Evolutionary conservation across 2,888 invertebrate genomes (phyloP).

Genomic region (Amphipyra berbera): DNA sequence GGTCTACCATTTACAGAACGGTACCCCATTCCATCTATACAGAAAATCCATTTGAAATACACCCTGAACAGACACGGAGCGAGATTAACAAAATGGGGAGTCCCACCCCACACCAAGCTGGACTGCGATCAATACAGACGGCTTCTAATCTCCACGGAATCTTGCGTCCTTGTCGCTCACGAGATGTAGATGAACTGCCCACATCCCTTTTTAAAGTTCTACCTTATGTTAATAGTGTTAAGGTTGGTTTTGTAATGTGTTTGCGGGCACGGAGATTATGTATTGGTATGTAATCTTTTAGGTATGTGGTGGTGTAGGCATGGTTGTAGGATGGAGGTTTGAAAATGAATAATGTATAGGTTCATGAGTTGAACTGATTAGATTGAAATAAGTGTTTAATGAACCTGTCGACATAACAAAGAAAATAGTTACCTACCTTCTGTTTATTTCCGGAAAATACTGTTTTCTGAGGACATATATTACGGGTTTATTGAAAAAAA

Average conservation of each 20-base stretch:
- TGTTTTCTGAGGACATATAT: too few species aligned
- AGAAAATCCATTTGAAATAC: constrained; percentile 74
- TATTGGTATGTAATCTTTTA: constrained; percentile 44
- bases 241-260: constrained; percentile 33
- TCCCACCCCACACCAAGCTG: constrained; percentile 55
- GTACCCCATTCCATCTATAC: constrained; percentile 49
- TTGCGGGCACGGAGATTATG: constrained; percentile 28
- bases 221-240: constrained; percentile 49
- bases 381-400: background rate
- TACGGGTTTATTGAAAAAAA: too few species aligned
- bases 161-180: constrained; percentile 84
- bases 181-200: constrained; percentile 72
- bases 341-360: constrained; percentile 4
- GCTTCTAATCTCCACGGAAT: constrained; percentile 82
- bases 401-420: background rate
- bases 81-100: constrained; percentile 83
- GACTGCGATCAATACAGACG: constrained; percentile 72
- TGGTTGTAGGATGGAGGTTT: constrained; percentile 8
- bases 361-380: background rate
- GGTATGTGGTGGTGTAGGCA: constrained; percentile 33
- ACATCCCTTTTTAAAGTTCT: constrained; percentile 47
- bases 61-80: constrained; percentile 76
- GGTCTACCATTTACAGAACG: constrained; percentile 44
- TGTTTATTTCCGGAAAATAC: too few species aligned
- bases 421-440: background rate